Evolutionary conservation across 2,888 invertebrate species (phyloP), one percentile per base, ranked within the genome.

Genomic region (Tryphoninae sp.): DNA sequence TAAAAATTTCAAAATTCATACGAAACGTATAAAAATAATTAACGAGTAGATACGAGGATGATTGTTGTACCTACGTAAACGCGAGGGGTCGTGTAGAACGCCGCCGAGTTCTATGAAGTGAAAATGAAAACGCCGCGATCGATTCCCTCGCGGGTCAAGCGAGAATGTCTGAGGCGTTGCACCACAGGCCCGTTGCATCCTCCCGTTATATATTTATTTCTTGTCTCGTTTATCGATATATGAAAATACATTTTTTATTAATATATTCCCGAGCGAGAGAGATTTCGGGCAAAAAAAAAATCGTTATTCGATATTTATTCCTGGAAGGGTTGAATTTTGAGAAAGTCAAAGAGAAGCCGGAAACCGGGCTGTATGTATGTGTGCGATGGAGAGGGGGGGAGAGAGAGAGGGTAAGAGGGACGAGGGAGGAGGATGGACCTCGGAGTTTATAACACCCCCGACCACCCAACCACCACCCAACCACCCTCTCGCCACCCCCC

Each of bases 401-500:
- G 92, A 65, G 23, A 51, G 89, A 90, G 92, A 93, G 71, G 93
- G 93, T 92, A 93, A 93, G 93, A 92, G 90, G 92, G 90, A 86
- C 84, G 73, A 86, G 88, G 86, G 84, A 81, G 74, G 82, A 74
- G 84, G 83, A 85, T 85, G 87, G 87, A 87, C 87, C 87, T 87
- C 86, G 85, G 86, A 89, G 89, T 90, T 89, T 89, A 89, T 87
- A 33, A 33, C 33, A 86, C 87, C 82, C 78, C 80, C 81, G 71
- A 53, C 51, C 83, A 83, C 72, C 80, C 74, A 58, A 55, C 74
- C 19, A 92, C 89, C 92, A 90, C 92, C 92, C 92, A 90, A 92
- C 92, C 92, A 89, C 90, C 89, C 90, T 88, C 88, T 92, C 92
- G 92, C 93, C 93, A 92, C 93, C 93, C 93, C 93, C 90, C 92